Evolutionary conservation across 2,797 vertebrate genomes (phyloP).

Genomic region (Triplophysa bombifrons): DNA sequence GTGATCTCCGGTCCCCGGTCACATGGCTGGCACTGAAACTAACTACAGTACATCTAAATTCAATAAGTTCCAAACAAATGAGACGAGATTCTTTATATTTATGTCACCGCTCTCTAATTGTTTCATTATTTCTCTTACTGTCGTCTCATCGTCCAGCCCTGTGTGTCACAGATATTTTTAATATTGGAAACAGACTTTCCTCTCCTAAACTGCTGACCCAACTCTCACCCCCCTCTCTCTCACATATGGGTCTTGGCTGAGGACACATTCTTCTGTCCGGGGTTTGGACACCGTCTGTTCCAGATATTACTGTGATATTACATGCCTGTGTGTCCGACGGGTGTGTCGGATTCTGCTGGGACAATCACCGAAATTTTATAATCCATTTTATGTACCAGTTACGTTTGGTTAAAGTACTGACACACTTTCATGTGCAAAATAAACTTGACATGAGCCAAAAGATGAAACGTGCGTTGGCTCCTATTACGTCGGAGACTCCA

Average conservation of each 20-base stretch:
- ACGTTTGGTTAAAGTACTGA: not conserved
- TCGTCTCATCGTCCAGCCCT: constrained; percentile 19
- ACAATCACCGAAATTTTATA: not conserved
- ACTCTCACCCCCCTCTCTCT: constrained; percentile 46
- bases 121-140: constrained; percentile 34
- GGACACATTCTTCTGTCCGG: constrained; percentile 31
- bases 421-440: not conserved
- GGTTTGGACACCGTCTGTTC: constrained; percentile 46
- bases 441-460: not conserved
- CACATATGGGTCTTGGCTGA: constrained; percentile 55
- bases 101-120: not conserved
- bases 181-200: constrained; percentile 54
- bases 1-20: not conserved
- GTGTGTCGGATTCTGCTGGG: constrained; percentile 36
- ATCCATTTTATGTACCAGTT: not conserved
- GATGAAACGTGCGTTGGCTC: not conserved
- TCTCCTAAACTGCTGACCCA: constrained; percentile 54
- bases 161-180: constrained; percentile 59
- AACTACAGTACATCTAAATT: not conserved
- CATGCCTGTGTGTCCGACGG: constrained; percentile 12
- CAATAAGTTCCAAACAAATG: not conserved
- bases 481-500: not conserved
- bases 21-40: not conserved
- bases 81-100: not conserved
- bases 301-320: constrained; percentile 53